Base-by-base conservation (phyloP, 2,113 vertebrate species). In the Terrapene triunguis region DNA sequence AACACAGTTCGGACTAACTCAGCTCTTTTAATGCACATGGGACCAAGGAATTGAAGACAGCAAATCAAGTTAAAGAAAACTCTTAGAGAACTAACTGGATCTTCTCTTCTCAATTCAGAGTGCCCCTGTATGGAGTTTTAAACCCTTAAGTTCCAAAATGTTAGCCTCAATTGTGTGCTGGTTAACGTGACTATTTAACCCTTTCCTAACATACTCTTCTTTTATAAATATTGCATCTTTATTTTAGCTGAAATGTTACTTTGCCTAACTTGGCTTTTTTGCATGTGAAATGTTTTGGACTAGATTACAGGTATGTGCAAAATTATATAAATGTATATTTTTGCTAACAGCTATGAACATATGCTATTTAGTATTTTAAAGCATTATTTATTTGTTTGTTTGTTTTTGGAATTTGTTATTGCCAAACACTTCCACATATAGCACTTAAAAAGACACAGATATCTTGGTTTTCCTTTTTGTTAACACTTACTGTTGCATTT, bases 271-370 rank as follows among this genome's bases (percentile, higher is more conserved):
- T 95, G 88, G 82, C 89, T 93, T 94, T 87, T 84, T 35, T 91
- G 76, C 82, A 29, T 0, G 0, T 95, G 89, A 95, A 97, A 87
- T 80, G 84, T 74, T 89, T 82, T 89, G 84, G 54, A 97, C 96
- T 82, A 51, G 69, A 90, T 96, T 83, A 87, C 7, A 16, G 84
- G 93, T 96, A 88, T 89, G 88, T 93, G 93, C 69, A 85, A 59
- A 94, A 86, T 65, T 96, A 84, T 94, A 96, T 90, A 94, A 96
- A 95, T 89, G 94, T 76, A 57, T 92, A 47, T 89, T 90, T 94
- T 92, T 97, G 86, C 88, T 94, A 91, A 89, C 59, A 94, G 82
- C 89, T 94, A 14, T 65, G 84, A 89, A 54, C 54, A 24, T 54
- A 38, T 79, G 89, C 65, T 54, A 32, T 19, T n/a, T 50, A 89